A percentile compares a stretch with the other conserved stretches of the same genome.
Evolutionary conservation across 2,797 vertebrate species (phyloP).

Genomic region (Notolabrus celidotus): DNA sequence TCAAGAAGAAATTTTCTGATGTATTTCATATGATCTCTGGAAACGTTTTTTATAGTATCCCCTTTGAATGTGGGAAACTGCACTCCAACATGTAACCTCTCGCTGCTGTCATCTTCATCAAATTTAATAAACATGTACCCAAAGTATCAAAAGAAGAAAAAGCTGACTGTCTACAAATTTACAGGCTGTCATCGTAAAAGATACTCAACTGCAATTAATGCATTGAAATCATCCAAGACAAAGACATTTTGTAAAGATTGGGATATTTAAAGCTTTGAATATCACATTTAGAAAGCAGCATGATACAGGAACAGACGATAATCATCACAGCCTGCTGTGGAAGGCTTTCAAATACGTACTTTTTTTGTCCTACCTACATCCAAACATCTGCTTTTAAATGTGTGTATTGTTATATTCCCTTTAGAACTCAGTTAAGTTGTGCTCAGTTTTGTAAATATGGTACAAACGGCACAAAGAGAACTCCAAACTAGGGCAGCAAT

Average conservation of each 20-base stretch:
- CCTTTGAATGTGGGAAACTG: conserved; percentile 20
- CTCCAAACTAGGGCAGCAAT: neutral
- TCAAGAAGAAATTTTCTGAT: conserved; percentile 1
- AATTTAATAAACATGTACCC: conserved; percentile 28
- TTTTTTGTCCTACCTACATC: neutral
- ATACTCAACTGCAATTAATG: no score
- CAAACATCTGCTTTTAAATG: neutral
- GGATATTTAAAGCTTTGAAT: neutral
- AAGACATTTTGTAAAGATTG: neutral
- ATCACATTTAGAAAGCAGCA: no score
- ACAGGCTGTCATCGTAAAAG: conserved; percentile 4
- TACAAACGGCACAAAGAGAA: neutral
- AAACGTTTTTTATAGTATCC: neutral
- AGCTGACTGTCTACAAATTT: neutral
- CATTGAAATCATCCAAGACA: neutral
- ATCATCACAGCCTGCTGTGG: neutral
- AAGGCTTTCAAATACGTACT: neutral
- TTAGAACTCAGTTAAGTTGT: neutral
- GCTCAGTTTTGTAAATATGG: neutral
- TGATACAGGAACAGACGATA: neutral
- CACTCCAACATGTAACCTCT: conserved; percentile 11
- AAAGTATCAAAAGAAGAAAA: conserved; percentile 1
- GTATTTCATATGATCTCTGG: conserved; percentile 8
- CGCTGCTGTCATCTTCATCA: conserved; percentile 16
- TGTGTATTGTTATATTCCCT: neutral